Percentiles rank a stretch among this genome's conserved stretches.
Conservation (phyloP, 2,797 vertebrate species). For the Manis pentadactyla region DNA sequence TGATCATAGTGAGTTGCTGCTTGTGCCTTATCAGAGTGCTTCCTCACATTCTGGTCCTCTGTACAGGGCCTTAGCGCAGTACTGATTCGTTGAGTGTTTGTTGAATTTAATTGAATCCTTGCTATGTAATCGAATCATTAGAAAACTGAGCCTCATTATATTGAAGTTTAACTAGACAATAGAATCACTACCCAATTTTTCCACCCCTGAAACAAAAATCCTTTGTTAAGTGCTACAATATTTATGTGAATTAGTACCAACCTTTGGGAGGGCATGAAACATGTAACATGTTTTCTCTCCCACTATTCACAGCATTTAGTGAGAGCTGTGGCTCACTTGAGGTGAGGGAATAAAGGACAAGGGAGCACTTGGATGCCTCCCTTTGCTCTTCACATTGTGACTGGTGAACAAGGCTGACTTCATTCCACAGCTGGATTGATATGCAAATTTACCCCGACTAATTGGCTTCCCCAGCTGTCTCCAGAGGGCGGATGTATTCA, state of each 20-base stretch:
- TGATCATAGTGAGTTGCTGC: not conserved
- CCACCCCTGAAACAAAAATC: slow-evolving; percentile 60
- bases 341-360: slow-evolving; percentile 67
- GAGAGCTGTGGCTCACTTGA: slow-evolving; percentile 66
- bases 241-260: slow-evolving; percentile 76
- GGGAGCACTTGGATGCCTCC: slow-evolving; percentile 64
- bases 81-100: slow-evolving; percentile 44
- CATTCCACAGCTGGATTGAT: too few species aligned
- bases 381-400: slow-evolving; percentile 64
- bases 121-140: slow-evolving; percentile 49
- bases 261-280: slow-evolving; percentile 50
- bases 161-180: slow-evolving; percentile 56
- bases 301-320: slow-evolving; percentile 70
- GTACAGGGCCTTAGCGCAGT: not conserved
- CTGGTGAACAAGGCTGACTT: too few species aligned
- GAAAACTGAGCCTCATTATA: slow-evolving; percentile 57
- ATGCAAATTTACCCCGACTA: too few species aligned
- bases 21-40: not conserved
- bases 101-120: slow-evolving; percentile 17
- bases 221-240: slow-evolving; percentile 72
- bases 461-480: too few species aligned
- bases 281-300: slow-evolving; percentile 57
- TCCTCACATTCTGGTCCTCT: not conserved
- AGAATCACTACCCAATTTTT: slow-evolving; percentile 67
- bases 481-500: too few species aligned